Base-by-base conservation (phyloP, 2,113 vertebrate genomes). In the Toxostoma redivivum region DNA sequence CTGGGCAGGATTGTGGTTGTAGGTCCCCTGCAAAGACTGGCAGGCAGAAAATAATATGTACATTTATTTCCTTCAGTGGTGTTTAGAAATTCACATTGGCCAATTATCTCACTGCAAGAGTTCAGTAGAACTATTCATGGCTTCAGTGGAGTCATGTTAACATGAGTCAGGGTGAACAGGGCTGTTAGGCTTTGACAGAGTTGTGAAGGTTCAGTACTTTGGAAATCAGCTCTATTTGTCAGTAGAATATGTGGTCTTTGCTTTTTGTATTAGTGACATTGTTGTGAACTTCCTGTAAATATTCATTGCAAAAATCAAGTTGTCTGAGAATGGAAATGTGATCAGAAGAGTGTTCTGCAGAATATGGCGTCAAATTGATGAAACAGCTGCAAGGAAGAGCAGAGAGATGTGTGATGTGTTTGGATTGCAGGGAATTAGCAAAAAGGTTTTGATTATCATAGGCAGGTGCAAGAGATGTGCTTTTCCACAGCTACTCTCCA, bases 391-490 rank as follows among this genome's bases (percentile, higher is more conserved):
- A 82, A 62, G 91, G 61, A 85, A 74, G 84, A 88, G 83, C 86
- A 80, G 81, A 76, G 76, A 69, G 67, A 84, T 81, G 57, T 96
- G 90, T 96, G 97, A 96, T 92, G 82, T 95, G 47, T 84, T 97
- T 95, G 92, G 86, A 91, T 96, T 91, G 86, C 38, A 58, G 83
- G 84, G 97, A 97, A 97, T 97, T 97, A 97, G 86, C 86, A 88
- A 90, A 80, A 93, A 86, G 91, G 53, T 88, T 97, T 96, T 95
- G 92, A 96, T 97, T 94, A 93, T 96, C 76, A 87, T 89, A 78
- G 88, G 95, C 96, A 97, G 95, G 95, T 96, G 96, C 92, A 94
- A 86, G 92, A 95, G 93, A 97, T 96, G 92, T 74, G 84, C 82
- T 92, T 96, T 95, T 94, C 56, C 72, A 81, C 86, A 82, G 94